Evolutionary conservation across 2,797 vertebrate genomes (phyloP).

Genomic region (Phrynocephalus vlangalii): DNA sequence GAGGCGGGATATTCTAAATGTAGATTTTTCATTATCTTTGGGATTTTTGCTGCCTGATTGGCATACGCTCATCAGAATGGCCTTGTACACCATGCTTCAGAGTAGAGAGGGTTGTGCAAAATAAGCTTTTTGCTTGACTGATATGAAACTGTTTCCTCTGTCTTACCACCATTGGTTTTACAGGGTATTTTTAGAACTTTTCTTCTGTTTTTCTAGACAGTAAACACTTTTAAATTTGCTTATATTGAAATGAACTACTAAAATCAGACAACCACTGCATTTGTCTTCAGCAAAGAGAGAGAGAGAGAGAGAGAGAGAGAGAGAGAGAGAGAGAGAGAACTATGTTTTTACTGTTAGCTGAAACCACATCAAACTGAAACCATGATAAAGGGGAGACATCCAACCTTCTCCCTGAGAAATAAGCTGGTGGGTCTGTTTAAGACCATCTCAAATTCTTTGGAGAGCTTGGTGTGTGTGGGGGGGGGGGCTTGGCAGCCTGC

Average conservation of each 20-base stretch:
- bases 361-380: neutral
- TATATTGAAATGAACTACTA: neutral
- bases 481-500: neutral
- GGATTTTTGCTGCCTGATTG: neutral
- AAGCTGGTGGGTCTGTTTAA: neutral
- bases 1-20: neutral
- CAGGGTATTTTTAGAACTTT: neutral
- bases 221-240: neutral
- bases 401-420: neutral
- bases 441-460: neutral
- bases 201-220: neutral
- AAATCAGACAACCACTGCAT: neutral
- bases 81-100: neutral
- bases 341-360: neutral
- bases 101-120: neutral
- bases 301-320: too few species aligned
- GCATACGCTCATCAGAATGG: neutral
- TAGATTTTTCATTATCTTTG: neutral
- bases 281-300: neutral
- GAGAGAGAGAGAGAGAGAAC: too few species aligned
- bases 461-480: neutral
- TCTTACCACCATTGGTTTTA: neutral
- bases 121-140: neutral
- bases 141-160: neutral
- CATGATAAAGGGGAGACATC: constrained; percentile 12